Conservation (phyloP, 2,888 invertebrate genomes). For the Agrilus cyanescens region DNA sequence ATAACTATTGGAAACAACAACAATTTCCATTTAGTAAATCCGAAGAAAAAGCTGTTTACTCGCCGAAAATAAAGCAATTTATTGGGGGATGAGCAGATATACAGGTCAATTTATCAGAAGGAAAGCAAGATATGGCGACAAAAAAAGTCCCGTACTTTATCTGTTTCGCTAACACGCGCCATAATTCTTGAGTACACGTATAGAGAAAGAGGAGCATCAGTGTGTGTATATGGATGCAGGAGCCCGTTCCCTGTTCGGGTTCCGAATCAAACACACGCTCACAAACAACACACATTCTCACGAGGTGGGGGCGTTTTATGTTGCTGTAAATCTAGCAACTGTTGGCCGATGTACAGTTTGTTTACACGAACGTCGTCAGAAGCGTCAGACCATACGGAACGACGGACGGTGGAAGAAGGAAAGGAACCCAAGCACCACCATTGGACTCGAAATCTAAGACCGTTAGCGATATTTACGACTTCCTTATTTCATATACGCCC, state of each 20-base stretch:
- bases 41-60: no score
- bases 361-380: constrained; percentile 24
- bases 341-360: constrained; percentile 30
- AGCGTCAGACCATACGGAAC: no score
- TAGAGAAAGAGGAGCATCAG: no score
- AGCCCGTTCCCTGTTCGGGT: no score
- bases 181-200: not conserved
- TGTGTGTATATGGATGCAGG: not conserved
- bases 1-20: no score
- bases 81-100: no score
- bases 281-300: not conserved
- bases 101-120: no score
- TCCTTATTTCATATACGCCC: constrained; percentile 4
- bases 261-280: not conserved
- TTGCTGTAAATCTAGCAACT: constrained; percentile 31
- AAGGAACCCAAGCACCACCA: not conserved
- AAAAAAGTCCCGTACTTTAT: not conserved
- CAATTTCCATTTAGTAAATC: no score
- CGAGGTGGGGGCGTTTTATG: constrained; percentile 29
- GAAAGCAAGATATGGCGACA: no score
- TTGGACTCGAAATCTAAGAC: constrained; percentile 14
- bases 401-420: not conserved
- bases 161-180: not conserved
- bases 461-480: constrained; percentile 14
- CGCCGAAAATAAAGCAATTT: no score